Percentiles rank a stretch among this genome's conserved stretches.
phyloP scores from a whole-genome alignment of 2,113 vertebrate genomes.

The Cyprinodon tularosa region DNA sequence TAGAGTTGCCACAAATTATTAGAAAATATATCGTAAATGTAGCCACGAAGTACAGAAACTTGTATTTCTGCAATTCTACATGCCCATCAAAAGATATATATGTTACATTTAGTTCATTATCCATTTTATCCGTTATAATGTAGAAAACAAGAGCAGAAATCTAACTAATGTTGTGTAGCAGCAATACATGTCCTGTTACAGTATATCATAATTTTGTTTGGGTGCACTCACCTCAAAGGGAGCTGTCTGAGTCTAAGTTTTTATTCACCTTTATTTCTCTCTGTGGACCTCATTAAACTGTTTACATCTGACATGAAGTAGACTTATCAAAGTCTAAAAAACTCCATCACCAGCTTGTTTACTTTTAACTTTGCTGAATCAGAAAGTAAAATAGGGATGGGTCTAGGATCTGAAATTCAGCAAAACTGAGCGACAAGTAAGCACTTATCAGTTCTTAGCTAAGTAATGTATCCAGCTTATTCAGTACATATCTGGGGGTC shows the following conservation, averaged over 20 bases:
- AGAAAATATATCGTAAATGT: constrained; percentile 32
- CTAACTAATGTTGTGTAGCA: neutral
- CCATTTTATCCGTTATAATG: constrained; percentile 5
- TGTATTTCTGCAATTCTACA: constrained; percentile 33
- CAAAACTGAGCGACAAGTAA: too few relatives aligned
- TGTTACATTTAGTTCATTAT: constrained; percentile 14
- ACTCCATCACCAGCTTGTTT: neutral
- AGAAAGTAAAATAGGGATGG: neutral
- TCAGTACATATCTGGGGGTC: too few relatives aligned
- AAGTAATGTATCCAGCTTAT: too few relatives aligned
- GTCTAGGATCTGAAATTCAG: too few relatives aligned
- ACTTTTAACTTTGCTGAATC: neutral
- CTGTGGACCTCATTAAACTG: constrained; percentile 23
- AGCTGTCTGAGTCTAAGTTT: neutral
- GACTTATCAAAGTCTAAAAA: neutral
- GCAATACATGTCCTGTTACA: neutral
- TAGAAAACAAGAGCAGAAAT: neutral
- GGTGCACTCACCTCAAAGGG: neutral
- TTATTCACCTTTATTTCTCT: constrained; percentile 5
- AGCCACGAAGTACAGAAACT: constrained; percentile 44
- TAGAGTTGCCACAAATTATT: constrained; percentile 39
- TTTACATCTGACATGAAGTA: neutral
- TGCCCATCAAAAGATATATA: constrained; percentile 31
- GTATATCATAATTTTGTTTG: neutral
- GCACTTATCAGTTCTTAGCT: too few relatives aligned